These are phyloP conservation scores for Ctenopoma multispine DNA, from an alignment of 2,797 vertebrate genomes.

Conservation along the genomic window DNA sequence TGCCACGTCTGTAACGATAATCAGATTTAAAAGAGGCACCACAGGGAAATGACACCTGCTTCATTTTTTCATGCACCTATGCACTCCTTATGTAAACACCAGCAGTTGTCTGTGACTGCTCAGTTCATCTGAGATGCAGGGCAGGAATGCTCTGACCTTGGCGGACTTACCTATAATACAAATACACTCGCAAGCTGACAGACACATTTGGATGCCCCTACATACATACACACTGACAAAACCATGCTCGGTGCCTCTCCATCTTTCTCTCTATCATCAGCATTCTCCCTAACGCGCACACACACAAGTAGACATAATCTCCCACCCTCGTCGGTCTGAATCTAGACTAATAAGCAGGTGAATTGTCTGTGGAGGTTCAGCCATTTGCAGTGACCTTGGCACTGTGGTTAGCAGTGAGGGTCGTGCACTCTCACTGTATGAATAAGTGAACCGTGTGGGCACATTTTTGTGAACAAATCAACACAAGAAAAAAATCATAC, in stretches of 20 bases:
- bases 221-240: conserved; percentile 42
- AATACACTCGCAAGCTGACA: neutral
- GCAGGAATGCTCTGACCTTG: conserved; percentile 72
- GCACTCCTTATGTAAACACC: conserved; percentile 49
- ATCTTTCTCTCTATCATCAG: conserved; percentile 36
- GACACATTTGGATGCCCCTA: conserved; percentile 48
- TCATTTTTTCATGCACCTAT: conserved; percentile 43
- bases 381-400: conserved; percentile 76
- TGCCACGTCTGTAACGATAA: conserved; percentile 19
- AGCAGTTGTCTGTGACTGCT: conserved; percentile 42
- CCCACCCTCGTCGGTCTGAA: conserved; percentile 65
- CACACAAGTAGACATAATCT: conserved; percentile 17
- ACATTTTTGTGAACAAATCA: conserved; percentile 55
- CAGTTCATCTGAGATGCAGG: conserved; percentile 71
- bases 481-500: conserved; percentile 26
- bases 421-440: conserved; percentile 38
- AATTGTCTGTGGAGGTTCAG: conserved; percentile 67
- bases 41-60: conserved; percentile 21
- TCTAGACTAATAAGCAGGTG: conserved; percentile 76
- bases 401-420: conserved; percentile 47
- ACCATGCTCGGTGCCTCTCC: conserved; percentile 30
- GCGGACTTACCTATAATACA: conserved; percentile 42
- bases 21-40: conserved; percentile 24
- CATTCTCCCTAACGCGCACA: conserved; percentile 21
- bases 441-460: conserved; percentile 49